Percentiles rank a stretch among this genome's conserved stretches.
These are phyloP conservation scores for Odontamblyopus rebecca DNA, from an alignment of 2,797 vertebrate species.

Conservation along the genomic window DNA sequence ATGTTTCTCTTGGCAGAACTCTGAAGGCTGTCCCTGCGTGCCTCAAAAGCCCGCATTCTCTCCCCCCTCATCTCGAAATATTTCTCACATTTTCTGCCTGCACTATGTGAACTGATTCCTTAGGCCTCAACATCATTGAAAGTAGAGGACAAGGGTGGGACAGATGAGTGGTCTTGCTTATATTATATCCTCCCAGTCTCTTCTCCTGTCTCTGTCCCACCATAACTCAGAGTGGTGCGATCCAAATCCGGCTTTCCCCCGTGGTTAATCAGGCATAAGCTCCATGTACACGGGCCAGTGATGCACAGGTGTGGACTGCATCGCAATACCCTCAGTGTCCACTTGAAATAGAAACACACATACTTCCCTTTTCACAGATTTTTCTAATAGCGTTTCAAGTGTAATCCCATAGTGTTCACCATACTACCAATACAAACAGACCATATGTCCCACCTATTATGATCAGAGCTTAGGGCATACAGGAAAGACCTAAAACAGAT, in stretches of 20 bases:
- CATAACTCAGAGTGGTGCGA: constrained; percentile 54
- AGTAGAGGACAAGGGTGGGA: constrained; percentile 66
- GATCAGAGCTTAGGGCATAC: background rate
- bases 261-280: constrained; percentile 58
- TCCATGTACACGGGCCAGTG: constrained; percentile 42
- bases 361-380: background rate
- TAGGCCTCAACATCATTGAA: constrained; percentile 56
- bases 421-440: too few species aligned
- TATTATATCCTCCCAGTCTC: constrained; percentile 58
- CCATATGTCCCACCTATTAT: background rate
- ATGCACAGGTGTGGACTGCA: constrained; percentile 56
- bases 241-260: constrained; percentile 58
- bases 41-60: constrained; percentile 74
- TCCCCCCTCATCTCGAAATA: constrained; percentile 72
- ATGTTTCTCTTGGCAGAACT: constrained; percentile 84
- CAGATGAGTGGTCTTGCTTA: constrained; percentile 62
- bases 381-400: background rate
- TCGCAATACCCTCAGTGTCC: constrained; percentile 11
- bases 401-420: background rate
- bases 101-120: constrained; percentile 66
- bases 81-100: constrained; percentile 82
- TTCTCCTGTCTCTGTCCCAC: constrained; percentile 47
- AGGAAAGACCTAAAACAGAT: background rate
- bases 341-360: background rate
- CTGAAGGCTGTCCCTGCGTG: constrained; percentile 78